Conservation (phyloP, 2,888 invertebrate genomes). For the Drosophila siamana region DNA sequence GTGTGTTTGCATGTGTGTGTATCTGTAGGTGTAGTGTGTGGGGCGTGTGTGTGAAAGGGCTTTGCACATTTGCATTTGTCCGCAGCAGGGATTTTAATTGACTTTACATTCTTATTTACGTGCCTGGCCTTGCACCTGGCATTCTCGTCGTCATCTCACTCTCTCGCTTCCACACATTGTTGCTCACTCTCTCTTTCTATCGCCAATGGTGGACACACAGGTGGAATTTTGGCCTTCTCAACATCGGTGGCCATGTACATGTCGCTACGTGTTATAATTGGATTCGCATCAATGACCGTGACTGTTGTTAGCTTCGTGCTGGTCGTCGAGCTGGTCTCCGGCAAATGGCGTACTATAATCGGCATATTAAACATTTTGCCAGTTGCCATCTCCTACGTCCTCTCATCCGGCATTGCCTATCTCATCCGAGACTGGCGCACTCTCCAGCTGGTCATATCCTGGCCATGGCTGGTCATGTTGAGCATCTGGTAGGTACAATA, state of each 20-base stretch:
- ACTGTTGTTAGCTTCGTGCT: conserved; percentile 90
- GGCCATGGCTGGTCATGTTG: conserved; percentile 87
- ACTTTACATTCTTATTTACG: conserved; percentile 77
- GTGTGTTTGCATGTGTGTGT: conserved; percentile 22
- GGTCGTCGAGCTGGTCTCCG: conserved; percentile 88
- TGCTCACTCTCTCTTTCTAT: conserved; percentile 14
- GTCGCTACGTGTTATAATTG: conserved; percentile 87
- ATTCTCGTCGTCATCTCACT: conserved; percentile 34
- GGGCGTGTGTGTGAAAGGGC: conserved; percentile 11
- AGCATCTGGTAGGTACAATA: conserved; percentile 86
- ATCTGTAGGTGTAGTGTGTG: not conserved
- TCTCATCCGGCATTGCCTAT: conserved; percentile 88
- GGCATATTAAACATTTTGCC: conserved; percentile 89
- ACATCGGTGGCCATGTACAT: conserved; percentile 88
- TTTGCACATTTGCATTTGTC: conserved; percentile 60
- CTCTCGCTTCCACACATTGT: conserved; percentile 16
- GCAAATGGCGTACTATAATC: conserved; percentile 88
- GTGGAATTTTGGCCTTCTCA: conserved; percentile 87
- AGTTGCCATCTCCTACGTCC: conserved; percentile 87
- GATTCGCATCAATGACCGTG: conserved; percentile 88
- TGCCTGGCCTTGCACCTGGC: conserved; percentile 75
- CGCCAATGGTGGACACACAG: conserved; percentile 63
- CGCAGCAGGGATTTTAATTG: conserved; percentile 68
- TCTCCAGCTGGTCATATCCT: conserved; percentile 87
- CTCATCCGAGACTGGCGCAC: conserved; percentile 87